Evolutionary conservation across 1,140 invertebrate genomes (phyloP).

Genomic region (Aphelenchoides besseyi): DNA sequence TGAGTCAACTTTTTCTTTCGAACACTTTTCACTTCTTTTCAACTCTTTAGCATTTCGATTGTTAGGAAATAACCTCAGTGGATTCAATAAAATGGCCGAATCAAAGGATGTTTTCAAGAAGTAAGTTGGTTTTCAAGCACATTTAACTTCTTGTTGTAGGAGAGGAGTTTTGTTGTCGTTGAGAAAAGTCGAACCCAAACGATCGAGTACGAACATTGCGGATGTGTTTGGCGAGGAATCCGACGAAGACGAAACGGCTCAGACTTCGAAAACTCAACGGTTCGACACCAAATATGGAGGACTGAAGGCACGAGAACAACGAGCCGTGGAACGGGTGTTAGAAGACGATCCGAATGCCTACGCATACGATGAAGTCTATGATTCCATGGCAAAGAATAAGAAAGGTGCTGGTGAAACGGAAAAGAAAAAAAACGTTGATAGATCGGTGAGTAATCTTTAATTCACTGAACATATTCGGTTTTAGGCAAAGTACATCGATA

Average conservation of each 20-base stretch:
- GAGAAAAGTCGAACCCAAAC: not conserved
- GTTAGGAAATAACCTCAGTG: too few relatives aligned
- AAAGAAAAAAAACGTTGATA: not conserved
- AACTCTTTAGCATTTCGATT: too few relatives aligned
- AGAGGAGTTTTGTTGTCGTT: not conserved
- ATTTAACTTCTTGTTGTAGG: not conserved
- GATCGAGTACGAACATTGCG: not conserved
- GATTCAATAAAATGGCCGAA: too few relatives aligned
- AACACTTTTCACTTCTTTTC: too few relatives aligned
- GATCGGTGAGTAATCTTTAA: not conserved
- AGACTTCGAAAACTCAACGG: not conserved
- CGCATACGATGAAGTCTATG: conserved; percentile 14
- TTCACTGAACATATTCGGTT: not conserved
- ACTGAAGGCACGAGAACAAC: conserved; percentile 3
- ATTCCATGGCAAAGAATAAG: not conserved
- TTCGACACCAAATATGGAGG: not conserved
- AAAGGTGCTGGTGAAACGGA: not conserved
- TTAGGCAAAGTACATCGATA: conserved; percentile 37
- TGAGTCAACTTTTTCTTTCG: too few relatives aligned
- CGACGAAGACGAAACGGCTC: not conserved
- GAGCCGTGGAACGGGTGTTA: conserved; percentile 7
- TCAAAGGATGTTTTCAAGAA: too few relatives aligned
- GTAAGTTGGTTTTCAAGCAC: not conserved
- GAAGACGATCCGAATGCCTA: conserved; percentile 6
- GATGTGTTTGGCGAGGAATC: conserved; percentile 5